A percentile compares a stretch with the other conserved stretches of the same genome.
Evolutionary conservation across 2,888 invertebrate species (phyloP).

Genomic region (Mimas tiliae): DNA sequence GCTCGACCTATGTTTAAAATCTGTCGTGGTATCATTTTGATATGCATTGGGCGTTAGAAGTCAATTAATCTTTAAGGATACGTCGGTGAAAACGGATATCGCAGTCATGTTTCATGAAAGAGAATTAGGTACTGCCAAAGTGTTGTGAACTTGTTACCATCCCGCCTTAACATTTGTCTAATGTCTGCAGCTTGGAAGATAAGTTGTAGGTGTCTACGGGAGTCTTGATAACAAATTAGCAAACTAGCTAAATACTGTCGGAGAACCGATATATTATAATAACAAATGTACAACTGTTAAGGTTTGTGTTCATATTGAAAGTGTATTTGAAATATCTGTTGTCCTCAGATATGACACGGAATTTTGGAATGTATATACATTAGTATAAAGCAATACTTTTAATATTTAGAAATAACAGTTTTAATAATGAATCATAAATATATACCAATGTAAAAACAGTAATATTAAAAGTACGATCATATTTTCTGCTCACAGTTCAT

Average conservation of each 20-base stretch:
- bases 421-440: too few relatives aligned
- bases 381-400: too few relatives aligned
- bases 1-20: too few relatives aligned
- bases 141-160: neutral
- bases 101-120: neutral
- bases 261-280: neutral
- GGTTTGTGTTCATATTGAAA: neutral
- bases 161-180: conserved; percentile 39
- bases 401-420: neutral
- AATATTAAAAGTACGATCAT: neutral
- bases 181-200: conserved; percentile 34
- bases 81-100: neutral
- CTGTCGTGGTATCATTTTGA: too few relatives aligned
- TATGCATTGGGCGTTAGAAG: too few relatives aligned
- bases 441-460: neutral
- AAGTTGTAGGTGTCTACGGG: conserved; percentile 11
- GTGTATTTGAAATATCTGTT: neutral
- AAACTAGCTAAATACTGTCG: conserved; percentile 6
- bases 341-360: neutral
- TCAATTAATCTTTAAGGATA: too few relatives aligned
- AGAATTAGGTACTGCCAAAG: neutral
- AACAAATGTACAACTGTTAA: neutral
- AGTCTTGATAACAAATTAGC: conserved; percentile 21
- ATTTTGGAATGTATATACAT: too few relatives aligned
- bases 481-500: neutral